Evolutionary conservation across 92 coral and sea anemone genomes (phyloP).

Genomic region (Heteractis magnifica): DNA sequence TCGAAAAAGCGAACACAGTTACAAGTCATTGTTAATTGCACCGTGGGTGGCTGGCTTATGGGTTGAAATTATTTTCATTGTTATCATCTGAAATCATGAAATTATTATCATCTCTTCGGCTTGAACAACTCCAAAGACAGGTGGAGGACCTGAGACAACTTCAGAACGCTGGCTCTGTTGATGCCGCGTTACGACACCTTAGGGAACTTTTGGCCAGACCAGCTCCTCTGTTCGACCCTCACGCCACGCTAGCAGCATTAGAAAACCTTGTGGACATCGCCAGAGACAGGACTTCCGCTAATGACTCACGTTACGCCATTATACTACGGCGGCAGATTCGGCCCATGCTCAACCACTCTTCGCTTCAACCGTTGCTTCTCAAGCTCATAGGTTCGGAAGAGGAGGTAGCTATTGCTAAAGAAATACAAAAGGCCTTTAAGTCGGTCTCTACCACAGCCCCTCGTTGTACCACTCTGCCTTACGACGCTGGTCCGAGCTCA

Average conservation of each 20-base stretch:
- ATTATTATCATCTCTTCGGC: background rate
- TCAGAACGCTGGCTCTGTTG: slow-evolving; percentile 8
- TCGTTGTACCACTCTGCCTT: background rate
- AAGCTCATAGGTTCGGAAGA: too few relatives aligned
- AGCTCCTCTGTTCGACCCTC: slow-evolving; percentile 6
- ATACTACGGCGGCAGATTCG: slow-evolving; percentile 33
- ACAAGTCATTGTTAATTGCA: too few relatives aligned
- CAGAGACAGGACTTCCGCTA: slow-evolving; percentile 14
- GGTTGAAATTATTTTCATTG: background rate
- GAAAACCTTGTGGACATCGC: slow-evolving; percentile 33
- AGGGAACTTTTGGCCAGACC: slow-evolving; percentile 4
- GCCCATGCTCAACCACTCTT: slow-evolving; percentile 1
- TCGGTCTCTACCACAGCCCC: background rate
- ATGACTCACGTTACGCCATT: slow-evolving; percentile 13
- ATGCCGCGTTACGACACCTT: slow-evolving; percentile 9
- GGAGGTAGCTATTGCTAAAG: slow-evolving; percentile 20
- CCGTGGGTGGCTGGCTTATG: too few relatives aligned
- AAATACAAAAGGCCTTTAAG: slow-evolving; percentile 35
- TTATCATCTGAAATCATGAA: too few relatives aligned
- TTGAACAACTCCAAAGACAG: slow-evolving; percentile 9
- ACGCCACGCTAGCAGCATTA: slow-evolving; percentile 37
- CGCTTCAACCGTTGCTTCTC: slow-evolving; percentile 2
- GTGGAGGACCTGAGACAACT: background rate
- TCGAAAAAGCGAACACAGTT: too few relatives aligned
- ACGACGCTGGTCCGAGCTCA: background rate